Evolutionary conservation across 2,113 vertebrate genomes (phyloP), one percentile per base, ranked within the genome.

Genomic region (Dinomys branickii): DNA sequence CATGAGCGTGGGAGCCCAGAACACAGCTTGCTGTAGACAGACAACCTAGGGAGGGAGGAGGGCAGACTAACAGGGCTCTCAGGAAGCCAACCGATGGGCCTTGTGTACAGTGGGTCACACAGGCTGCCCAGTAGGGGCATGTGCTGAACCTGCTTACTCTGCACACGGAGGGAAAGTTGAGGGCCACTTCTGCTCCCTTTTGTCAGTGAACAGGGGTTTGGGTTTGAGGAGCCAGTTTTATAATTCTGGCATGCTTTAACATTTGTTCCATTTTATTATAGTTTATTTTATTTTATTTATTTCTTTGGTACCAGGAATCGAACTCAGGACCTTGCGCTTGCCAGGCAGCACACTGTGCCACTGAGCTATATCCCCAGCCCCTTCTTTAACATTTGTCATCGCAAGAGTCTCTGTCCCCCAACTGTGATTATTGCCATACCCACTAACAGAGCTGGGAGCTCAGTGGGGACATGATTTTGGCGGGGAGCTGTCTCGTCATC

Each of bases 81-180:
- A 11, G 13, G 22, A 12, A 50, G 58, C 30, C 54, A 61, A 13
- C 12, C 52, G 35, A 28, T 7, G 5, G 14, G 22, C 44, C 41
- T 54, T 80, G 54, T 58, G 30, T 35, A 19, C 7, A 50, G 5
- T 24, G 12, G 12, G 59, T 52, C 56, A 50, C 44, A 9, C 41
- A 63, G 82, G 59, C 38, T 24, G 35, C 50, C 2, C 0, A 33
- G 47, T 9, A 30, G 65, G 81, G 52, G 26, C 13, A 3, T 14
- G 8, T 19, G 16, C 58, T 44, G 75, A 41, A 1, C 33, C 38
- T 67, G 5, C 1, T 1, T 0, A 26, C 2, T 35, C 44, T 75
- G 3, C 3, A 1, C 1, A 22, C 1, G 7, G 54, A 13, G 4
- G 38, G 4, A 6, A 59, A 78, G 5, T 61, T 54, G 47, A n/a